Percentiles rank a stretch among this genome's conserved stretches.
These are phyloP conservation scores for Panthera leo DNA, from an alignment of 2,113 vertebrate genomes.

Conservation along the genomic window DNA sequence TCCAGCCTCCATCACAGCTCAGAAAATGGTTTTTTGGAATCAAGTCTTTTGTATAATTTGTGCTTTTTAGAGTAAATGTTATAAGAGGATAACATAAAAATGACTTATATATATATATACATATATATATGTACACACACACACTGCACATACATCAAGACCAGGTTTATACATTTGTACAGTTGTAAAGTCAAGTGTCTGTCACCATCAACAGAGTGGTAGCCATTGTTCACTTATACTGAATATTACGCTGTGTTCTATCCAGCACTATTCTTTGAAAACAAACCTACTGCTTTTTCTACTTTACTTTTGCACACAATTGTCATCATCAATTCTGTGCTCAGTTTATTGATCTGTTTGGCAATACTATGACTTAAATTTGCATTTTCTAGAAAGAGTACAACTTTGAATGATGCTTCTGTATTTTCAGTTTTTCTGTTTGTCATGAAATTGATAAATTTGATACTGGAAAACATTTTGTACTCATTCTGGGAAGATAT, in stretches of 20 bases:
- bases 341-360: neutral
- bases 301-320: neutral
- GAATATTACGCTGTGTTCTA: neutral
- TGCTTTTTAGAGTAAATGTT: neutral
- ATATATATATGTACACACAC: neutral
- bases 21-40: neutral
- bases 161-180: neutral
- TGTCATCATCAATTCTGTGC: neutral
- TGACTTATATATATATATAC: neutral
- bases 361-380: neutral
- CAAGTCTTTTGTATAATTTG: neutral
- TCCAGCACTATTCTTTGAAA: neutral
- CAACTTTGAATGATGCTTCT: slow-evolving; percentile 2
- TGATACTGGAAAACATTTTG: neutral
- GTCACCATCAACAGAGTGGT: too few species aligned
- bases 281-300: neutral
- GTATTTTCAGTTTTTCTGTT: slow-evolving; percentile 6
- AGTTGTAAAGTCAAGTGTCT: neutral
- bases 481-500: neutral
- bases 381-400: neutral
- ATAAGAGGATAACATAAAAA: neutral
- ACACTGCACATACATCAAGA: neutral
- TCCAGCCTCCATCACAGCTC: neutral
- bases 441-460: slow-evolving; percentile 40
- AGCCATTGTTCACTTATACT: neutral